Evolutionary conservation across 2,797 vertebrate species (phyloP).

Genomic region (Cichlasoma orientale): DNA sequence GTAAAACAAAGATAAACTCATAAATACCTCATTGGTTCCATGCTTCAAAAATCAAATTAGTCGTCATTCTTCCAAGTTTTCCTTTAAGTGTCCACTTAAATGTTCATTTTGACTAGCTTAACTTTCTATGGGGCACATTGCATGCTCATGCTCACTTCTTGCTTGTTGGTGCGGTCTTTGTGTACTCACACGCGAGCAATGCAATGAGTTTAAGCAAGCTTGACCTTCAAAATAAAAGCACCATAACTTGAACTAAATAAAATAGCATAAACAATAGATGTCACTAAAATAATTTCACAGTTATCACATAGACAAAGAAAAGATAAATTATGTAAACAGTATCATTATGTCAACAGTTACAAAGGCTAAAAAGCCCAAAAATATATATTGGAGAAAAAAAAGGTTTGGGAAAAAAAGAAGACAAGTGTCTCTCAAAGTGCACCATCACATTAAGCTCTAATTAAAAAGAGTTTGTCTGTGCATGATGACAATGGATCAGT

Average conservation of each 20-base stretch:
- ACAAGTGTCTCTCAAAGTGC: too few relatives aligned
- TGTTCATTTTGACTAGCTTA: neutral
- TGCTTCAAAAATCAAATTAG: neutral
- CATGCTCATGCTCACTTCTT: neutral
- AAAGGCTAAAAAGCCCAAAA: neutral
- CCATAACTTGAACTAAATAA: neutral
- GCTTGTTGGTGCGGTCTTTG: neutral
- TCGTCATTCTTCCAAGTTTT: neutral
- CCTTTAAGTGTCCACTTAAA: neutral
- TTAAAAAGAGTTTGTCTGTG: too few relatives aligned
- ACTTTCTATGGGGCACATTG: neutral
- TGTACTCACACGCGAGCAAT: neutral
- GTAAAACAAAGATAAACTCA: neutral
- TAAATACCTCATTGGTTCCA: neutral
- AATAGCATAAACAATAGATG: neutral
- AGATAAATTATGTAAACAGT: neutral
- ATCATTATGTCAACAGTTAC: neutral
- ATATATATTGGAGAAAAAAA: too few relatives aligned
- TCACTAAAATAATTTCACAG: neutral
- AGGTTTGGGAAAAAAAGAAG: too few relatives aligned
- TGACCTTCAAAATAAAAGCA: neutral
- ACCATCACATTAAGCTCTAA: too few relatives aligned
- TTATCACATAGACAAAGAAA: neutral
- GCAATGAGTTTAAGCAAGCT: neutral
- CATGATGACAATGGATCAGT: too few relatives aligned